A percentile compares a stretch with the other conserved stretches of the same genome.
Conservation (phyloP, 2,888 invertebrate species). For the Timandra comae region DNA sequence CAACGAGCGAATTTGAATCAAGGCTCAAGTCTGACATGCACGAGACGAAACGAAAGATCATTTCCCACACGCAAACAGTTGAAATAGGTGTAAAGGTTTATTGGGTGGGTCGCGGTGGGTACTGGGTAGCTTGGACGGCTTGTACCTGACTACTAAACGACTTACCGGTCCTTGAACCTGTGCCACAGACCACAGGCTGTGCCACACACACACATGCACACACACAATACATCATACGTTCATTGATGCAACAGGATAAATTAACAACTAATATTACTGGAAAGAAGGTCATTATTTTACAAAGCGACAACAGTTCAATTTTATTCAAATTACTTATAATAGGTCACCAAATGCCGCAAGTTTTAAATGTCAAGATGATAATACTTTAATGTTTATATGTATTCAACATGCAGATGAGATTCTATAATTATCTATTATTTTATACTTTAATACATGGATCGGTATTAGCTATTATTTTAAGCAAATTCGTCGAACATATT, state of each 20-base stretch:
- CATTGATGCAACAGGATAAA: slow-evolving; percentile 37
- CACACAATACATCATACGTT: slow-evolving; percentile 15
- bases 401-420: too few species aligned
- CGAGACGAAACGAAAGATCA: slow-evolving; percentile 33
- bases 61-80: slow-evolving; percentile 46
- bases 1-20: slow-evolving; percentile 17
- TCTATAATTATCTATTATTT: too few species aligned
- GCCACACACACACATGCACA: slow-evolving; percentile 6
- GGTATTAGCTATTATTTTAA: too few species aligned
- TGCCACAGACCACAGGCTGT: slow-evolving; percentile 16
- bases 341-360: slow-evolving; percentile 18
- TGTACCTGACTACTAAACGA: slow-evolving; percentile 55
- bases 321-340: slow-evolving; percentile 16
- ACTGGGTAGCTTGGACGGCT: slow-evolving; percentile 31
- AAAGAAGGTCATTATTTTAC: background rate
- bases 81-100: slow-evolving; percentile 32
- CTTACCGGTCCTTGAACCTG: slow-evolving; percentile 48
- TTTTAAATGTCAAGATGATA: slow-evolving; percentile 18
- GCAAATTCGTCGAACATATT: too few species aligned
- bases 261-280: slow-evolving; percentile 1
- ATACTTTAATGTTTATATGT: background rate
- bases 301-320: slow-evolving; percentile 3
- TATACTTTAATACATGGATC: too few species aligned
- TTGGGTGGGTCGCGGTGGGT: slow-evolving; percentile 37
- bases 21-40: slow-evolving; percentile 15